These are phyloP conservation scores for Polydrusus pterygomalis DNA, from an alignment of 2,888 invertebrate species.

Conservation along the genomic window DNA sequence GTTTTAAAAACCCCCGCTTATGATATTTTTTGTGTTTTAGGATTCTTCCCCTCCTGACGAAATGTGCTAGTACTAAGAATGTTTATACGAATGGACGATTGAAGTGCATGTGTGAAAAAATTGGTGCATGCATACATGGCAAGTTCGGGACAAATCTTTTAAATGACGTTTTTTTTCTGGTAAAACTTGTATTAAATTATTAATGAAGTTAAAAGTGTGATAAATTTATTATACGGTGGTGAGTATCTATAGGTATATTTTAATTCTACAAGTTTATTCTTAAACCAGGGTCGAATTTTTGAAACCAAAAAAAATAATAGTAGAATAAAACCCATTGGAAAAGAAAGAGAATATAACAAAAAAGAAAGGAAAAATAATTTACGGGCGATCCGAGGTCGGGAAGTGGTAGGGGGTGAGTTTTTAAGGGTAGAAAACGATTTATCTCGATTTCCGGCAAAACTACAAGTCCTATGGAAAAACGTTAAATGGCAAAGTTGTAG, in stretches of 20 bases:
- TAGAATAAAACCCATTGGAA: no score
- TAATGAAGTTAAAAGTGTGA: background rate
- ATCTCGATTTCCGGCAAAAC: no score
- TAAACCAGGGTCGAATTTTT: no score
- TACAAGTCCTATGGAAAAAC: no score
- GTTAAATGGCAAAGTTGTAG: no score
- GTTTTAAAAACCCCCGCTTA: background rate
- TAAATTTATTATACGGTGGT: background rate
- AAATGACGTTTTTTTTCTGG: background rate
- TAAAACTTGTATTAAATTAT: background rate
- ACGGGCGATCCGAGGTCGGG: no score
- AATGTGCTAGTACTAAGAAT: conserved; percentile 61
- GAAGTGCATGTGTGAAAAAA: conserved; percentile 18
- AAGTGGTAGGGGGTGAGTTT: no score
- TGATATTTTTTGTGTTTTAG: conserved; percentile 48
- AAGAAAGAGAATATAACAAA: no score
- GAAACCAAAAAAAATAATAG: no score
- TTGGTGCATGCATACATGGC: conserved; percentile 24
- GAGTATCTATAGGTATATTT: background rate
- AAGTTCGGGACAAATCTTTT: conserved; percentile 12
- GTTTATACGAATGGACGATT: conserved; percentile 10
- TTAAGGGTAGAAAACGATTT: no score
- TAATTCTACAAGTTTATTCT: no score
- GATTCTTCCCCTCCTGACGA: conserved; percentile 61
- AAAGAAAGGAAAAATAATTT: no score